phyloP scores from a whole-genome alignment of 2,113 vertebrate genomes.

The Scopus umbretta region DNA sequence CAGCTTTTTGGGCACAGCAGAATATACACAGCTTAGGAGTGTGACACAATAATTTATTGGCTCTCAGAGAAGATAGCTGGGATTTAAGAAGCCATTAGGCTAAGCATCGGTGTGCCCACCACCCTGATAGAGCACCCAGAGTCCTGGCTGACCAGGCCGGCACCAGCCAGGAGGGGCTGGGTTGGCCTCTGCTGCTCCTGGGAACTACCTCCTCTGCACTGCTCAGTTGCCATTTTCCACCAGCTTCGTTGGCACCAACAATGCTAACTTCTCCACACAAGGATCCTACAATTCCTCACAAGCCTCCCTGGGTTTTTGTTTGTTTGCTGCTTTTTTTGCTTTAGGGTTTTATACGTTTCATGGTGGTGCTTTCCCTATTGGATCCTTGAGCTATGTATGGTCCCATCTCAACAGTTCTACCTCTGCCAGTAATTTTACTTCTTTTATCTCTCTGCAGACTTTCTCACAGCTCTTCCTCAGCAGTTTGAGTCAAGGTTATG shows the following conservation, averaged over 20 bases:
- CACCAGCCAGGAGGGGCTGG: background rate
- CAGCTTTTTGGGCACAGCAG: background rate
- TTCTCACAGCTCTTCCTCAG: background rate
- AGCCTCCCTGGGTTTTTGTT: background rate
- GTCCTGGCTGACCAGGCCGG: background rate
- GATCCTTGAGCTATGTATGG: background rate
- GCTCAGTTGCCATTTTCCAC: background rate
- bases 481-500: background rate
- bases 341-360: background rate
- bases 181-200: background rate
- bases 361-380: background rate
- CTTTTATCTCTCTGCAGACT: background rate
- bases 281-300: background rate
- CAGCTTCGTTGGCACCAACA: fast-evolving
- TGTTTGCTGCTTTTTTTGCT: background rate
- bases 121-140: background rate
- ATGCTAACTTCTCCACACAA: background rate
- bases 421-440: background rate
- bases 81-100: background rate
- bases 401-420: background rate
- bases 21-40: background rate
- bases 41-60: background rate
- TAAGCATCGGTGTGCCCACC: background rate
- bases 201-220: background rate
- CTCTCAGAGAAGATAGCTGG: background rate